These are phyloP conservation scores for Propithecus coquereli DNA, from an alignment of 2,113 vertebrate species.

Conservation along the genomic window DNA sequence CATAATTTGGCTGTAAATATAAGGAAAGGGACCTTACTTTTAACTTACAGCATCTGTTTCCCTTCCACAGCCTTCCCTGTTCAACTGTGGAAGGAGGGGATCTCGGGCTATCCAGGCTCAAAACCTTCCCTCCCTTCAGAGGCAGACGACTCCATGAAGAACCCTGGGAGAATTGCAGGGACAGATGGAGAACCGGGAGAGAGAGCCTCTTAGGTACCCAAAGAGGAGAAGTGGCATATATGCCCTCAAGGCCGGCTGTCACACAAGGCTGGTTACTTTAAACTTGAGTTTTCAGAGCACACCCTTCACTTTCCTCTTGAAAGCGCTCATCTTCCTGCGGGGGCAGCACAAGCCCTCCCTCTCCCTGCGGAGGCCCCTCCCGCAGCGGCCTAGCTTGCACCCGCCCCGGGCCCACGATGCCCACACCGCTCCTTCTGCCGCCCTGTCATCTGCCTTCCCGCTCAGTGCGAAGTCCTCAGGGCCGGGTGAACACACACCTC, in stretches of 20 bases:
- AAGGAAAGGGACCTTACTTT: neutral
- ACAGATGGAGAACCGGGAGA: neutral
- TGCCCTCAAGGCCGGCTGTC: neutral
- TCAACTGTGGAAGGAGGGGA: neutral
- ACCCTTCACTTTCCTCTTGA: neutral
- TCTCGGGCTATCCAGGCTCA: neutral
- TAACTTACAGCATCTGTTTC: neutral
- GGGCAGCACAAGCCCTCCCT: neutral
- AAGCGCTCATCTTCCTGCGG: neutral
- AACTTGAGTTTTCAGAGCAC: neutral
- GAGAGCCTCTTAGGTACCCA: neutral
- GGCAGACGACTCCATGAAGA: neutral
- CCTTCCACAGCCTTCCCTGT: neutral
- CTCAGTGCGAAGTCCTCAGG: neutral
- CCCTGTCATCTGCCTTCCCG: neutral
- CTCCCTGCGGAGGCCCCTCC: neutral
- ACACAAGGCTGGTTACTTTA: neutral
- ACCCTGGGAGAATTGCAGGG: neutral
- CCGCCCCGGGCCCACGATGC: accelerated
- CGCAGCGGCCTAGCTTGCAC: neutral
- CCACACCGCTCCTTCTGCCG: neutral
- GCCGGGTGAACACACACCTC: neutral
- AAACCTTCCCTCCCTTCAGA: neutral
- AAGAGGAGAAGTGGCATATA: too few relatives aligned
- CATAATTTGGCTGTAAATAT: neutral